Base-by-base conservation (phyloP, 2,113 vertebrate species). In the Callospermophilus lateralis region DNA sequence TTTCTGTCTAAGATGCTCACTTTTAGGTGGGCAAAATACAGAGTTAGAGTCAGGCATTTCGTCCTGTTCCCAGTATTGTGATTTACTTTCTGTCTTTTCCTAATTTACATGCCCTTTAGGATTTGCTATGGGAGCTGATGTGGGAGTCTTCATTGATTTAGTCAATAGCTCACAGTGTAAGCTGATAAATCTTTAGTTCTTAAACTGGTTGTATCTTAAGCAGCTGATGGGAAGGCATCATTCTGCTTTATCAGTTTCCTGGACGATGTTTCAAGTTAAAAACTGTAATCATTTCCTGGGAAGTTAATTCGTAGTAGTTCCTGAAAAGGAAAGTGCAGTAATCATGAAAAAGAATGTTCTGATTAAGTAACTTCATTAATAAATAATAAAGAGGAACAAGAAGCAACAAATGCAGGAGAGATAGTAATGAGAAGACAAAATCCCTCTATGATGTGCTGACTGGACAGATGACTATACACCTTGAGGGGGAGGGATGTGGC, bases 291-390 rank as follows among this genome's bases (percentile, higher is more conserved):
- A 96, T 98, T 98, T 97, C 65, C 97, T 89, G 58, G n/a, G 61
- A 96, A 96, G 92, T 95, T 98, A 98, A 98, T 98, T 97, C 98
- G 97, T 97, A 96, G 83, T 94, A 76, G 97, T 97, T 97, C 94
- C 94, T 98, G 97, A 97, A 93, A 97, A 96, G 93, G 97, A 95
- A 98, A 97, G 65, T 86, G 77, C 79, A 95, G 96, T 95, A 96
- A 97, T 97, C 87, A 42, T 61, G 86, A 95, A 94, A 90, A 98
- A 97, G 96, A 93, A 55, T 61, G 45, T 61, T 91, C 76, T 81
- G 67, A 93, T 84, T 61, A 84, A 89, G 58, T 84, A 34, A 30
- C 22, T 88, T 89, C 34, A 91, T 96, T 87, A 93, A 92, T 96
- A 93, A 94, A 84, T 79, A 89, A 86, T 78, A 80, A 93, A 79